Conservation (phyloP, 2,797 vertebrate species). For the Epinephelus coioides region DNA sequence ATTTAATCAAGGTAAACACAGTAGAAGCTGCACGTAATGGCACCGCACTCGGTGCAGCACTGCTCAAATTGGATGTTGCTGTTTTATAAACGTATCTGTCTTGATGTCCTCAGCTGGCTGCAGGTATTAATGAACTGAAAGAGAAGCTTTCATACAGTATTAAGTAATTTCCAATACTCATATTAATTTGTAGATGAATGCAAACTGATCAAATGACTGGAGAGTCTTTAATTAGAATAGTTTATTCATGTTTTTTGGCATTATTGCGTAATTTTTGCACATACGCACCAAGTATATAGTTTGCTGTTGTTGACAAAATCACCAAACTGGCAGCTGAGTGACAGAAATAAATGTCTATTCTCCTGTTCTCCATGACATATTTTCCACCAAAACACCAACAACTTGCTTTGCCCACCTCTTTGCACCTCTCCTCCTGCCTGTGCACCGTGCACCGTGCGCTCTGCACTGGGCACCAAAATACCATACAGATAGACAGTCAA, state of each 20-base stretch:
- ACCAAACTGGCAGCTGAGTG: background rate
- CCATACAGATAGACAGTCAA: background rate
- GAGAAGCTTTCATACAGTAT: background rate
- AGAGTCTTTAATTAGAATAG: background rate
- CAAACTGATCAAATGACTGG: background rate
- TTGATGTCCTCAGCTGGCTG: slow-evolving; percentile 19
- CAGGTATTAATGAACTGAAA: slow-evolving; percentile 14
- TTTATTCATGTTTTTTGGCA: background rate
- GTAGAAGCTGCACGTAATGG: background rate
- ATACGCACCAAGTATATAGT: background rate
- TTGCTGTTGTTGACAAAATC: background rate
- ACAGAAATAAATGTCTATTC: background rate
- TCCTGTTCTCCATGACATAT: background rate
- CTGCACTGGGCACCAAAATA: background rate
- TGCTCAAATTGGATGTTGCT: background rate
- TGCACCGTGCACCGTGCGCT: background rate
- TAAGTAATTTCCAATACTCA: background rate
- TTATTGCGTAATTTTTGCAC: background rate
- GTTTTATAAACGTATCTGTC: slow-evolving; percentile 1
- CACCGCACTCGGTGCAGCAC: background rate
- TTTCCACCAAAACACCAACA: background rate
- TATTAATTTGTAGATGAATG: background rate
- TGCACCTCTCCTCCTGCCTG: background rate
- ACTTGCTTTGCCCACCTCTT: background rate
- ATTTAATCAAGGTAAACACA: slow-evolving; percentile 15